These are phyloP conservation scores for Zaprionus ghesquierei DNA, from an alignment of 1,140 invertebrate genomes.

Conservation along the genomic window DNA sequence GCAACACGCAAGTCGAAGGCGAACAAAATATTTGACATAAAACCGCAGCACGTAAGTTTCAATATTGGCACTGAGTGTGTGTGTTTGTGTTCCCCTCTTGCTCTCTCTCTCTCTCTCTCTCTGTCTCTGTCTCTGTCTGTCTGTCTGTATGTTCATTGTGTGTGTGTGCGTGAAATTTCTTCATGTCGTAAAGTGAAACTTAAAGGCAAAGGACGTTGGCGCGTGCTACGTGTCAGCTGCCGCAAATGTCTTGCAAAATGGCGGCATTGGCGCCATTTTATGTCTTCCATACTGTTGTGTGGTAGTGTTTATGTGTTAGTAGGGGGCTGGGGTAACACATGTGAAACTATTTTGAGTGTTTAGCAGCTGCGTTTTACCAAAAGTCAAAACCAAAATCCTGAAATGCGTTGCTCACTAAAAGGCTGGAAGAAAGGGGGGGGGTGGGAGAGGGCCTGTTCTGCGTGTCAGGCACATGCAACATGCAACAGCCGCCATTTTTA, in stretches of 20 bases:
- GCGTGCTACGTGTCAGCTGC: slow-evolving; percentile 43
- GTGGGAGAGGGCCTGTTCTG: background rate
- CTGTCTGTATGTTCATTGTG: background rate
- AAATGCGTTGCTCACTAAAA: slow-evolving; percentile 18
- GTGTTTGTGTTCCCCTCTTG: background rate
- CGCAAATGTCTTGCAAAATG: slow-evolving; percentile 52
- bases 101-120: background rate
- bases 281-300: slow-evolving; percentile 1
- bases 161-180: slow-evolving; percentile 17
- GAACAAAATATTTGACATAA: slow-evolving; percentile 70
- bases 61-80: slow-evolving; percentile 53
- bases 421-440: background rate
- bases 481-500: slow-evolving; percentile 73
- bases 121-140: background rate
- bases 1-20: slow-evolving; percentile 29
- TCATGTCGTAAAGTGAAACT: slow-evolving; percentile 40
- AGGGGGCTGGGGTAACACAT: background rate
- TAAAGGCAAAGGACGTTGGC: slow-evolving; percentile 21
- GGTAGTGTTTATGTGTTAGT: slow-evolving; percentile 1
- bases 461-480: slow-evolving; percentile 40
- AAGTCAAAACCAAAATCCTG: slow-evolving; percentile 54
- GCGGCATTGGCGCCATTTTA: slow-evolving; percentile 51
- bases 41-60: slow-evolving; percentile 60
- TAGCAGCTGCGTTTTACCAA: slow-evolving; percentile 67
- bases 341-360: slow-evolving; percentile 43